Evolutionary conservation across 2,888 invertebrate species (phyloP).

Genomic region (Liposcelis brunnea): DNA sequence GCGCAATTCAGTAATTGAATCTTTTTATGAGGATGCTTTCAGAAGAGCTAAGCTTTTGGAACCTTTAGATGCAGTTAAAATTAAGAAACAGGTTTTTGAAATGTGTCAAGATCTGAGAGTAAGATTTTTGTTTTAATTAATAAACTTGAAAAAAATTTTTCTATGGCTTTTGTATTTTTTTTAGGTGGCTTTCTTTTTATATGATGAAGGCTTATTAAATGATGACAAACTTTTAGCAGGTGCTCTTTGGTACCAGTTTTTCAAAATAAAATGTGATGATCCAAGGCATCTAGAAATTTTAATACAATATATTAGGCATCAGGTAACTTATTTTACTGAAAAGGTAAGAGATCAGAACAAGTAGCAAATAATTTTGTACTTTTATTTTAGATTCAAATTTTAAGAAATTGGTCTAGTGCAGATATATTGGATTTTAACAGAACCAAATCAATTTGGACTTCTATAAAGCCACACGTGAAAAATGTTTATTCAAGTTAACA

Average conservation of each 20-base stretch:
- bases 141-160: background rate
- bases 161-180: background rate
- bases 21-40: constrained; percentile 70
- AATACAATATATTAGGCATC: constrained; percentile 58
- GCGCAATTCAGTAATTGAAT: constrained; percentile 56
- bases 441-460: too few species aligned
- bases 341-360: constrained; percentile 13
- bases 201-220: constrained; percentile 68
- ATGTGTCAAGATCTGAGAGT: constrained; percentile 7
- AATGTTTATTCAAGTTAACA: too few species aligned
- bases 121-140: constrained; percentile 9
- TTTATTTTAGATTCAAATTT: background rate
- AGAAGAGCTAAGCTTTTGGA: constrained; percentile 51
- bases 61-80: too few species aligned
- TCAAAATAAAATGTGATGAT: constrained; percentile 44
- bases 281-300: constrained; percentile 48
- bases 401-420: too few species aligned
- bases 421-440: too few species aligned
- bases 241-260: constrained; percentile 73
- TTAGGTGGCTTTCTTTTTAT: constrained; percentile 63
- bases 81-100: constrained; percentile 27
- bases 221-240: constrained; percentile 63
- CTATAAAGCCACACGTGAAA: too few species aligned
- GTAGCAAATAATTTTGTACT: background rate
- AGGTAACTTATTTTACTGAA: constrained; percentile 32